Base-by-base conservation (phyloP, 2,797 vertebrate species). In the Cynopterus sphinx region DNA sequence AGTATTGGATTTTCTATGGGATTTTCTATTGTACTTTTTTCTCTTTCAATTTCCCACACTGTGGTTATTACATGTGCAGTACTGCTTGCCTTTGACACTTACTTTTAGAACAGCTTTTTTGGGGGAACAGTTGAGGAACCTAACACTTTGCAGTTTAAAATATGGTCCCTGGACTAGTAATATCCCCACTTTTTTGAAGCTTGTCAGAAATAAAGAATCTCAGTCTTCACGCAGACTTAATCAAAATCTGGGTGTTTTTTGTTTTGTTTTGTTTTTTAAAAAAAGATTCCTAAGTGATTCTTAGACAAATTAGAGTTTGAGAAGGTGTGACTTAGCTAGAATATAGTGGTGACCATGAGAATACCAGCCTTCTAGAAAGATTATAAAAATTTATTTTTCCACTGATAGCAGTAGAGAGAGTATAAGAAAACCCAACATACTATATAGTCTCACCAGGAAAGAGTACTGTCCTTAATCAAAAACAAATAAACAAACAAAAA, bases 341-440 rank as follows among this genome's bases (percentile, higher is more conserved):
- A 87, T 93, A 83, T 49, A 3, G 31, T 53, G 21, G 74, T 90
- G 21, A 5, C n/a, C 36, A 31, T 53, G 4, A 73, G 67, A 81
- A 65, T 85, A 87, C n/a, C 87, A 73, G 81, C 43, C 84, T 87
- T 92, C n/a, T 28, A 82, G 51, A 77, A 68, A 78, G 39, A 94
- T 85, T 55, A 53, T 84, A 67, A 90, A 63, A 75, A 21, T 46
- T 77, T 74, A 82, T 95, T 95, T 96, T 91, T 65, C 43, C 19
- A 63, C 15, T 87, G 31, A 31, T 31, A 81, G 5, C 2, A 94
- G 17, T 81, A 53, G 78, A 88, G 13, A 65, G 10, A 84, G 21
- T 79, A 79, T 87, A 88, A 82, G 43, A 73, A 87, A 87, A 93
- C 19, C 7, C 74, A 91, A 28, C 16, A 71, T 8, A 68, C 6